phyloP scores from a whole-genome alignment of 2,113 vertebrate species.

The Carassius auratus region DNA sequence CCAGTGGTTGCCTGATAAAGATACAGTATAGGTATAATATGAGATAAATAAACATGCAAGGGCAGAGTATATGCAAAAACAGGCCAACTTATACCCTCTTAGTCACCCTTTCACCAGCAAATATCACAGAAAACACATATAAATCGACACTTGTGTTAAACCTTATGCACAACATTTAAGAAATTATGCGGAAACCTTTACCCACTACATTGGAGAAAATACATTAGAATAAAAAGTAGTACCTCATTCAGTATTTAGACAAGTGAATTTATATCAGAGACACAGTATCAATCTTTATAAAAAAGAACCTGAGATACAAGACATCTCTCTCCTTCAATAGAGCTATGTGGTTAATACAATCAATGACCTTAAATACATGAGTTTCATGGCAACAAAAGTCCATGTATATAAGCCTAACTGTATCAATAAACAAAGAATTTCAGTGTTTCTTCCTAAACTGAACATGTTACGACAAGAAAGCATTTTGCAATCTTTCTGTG shows the following conservation, averaged over 20 bases:
- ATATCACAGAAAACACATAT: neutral
- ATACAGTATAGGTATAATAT: neutral
- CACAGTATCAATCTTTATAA: constrained; percentile 24
- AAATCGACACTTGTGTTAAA: neutral
- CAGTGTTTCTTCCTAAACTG: neutral
- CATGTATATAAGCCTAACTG: neutral
- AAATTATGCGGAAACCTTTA: neutral
- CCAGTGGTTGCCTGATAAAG: constrained; percentile 19
- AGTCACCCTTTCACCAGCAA: neutral
- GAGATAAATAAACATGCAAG: neutral
- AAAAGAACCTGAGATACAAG: constrained; percentile 10
- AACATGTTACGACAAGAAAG: neutral
- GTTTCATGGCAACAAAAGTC: neutral
- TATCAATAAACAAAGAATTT: neutral
- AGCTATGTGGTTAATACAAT: neutral
- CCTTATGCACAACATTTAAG: neutral
- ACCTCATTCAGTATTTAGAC: constrained; percentile 24
- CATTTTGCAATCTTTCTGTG: neutral
- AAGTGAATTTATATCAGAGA: neutral
- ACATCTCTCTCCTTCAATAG: constrained; percentile 14
- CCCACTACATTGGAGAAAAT: neutral
- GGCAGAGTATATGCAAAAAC: neutral
- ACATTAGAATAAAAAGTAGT: constrained; percentile 10
- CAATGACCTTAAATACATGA: neutral
- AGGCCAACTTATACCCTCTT: too few species aligned